These are phyloP conservation scores for Bubalus kerabau DNA, from an alignment of 2,113 vertebrate genomes.

Conservation along the genomic window DNA sequence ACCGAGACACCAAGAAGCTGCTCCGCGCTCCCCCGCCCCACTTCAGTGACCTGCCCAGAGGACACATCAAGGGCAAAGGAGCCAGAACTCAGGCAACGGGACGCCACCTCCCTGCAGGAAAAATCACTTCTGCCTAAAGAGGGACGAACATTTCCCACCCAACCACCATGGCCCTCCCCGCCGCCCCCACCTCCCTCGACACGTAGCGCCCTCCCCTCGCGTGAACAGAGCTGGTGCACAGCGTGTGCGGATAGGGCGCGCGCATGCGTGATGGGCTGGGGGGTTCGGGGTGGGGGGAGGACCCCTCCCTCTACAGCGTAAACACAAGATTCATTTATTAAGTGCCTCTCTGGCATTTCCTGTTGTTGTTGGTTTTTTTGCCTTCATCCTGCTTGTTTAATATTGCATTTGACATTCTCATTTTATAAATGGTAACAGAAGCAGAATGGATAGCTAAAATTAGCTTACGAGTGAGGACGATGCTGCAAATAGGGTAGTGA, in stretches of 20 bases:
- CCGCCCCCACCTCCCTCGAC: background rate
- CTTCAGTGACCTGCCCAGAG: background rate
- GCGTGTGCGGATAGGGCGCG: background rate
- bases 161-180: background rate
- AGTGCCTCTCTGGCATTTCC: constrained; percentile 80
- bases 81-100: background rate
- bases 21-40: accelerated
- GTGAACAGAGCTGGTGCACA: background rate
- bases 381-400: constrained; percentile 77
- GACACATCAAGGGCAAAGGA: background rate
- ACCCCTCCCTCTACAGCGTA: constrained; percentile 53
- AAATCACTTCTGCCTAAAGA: constrained; percentile 15
- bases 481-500: constrained; percentile 71
- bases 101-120: background rate
- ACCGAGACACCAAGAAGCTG: accelerated
- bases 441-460: constrained; percentile 82
- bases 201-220: background rate
- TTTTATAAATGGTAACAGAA: constrained; percentile 83
- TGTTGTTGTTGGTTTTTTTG: constrained; percentile 58
- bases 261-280: background rate
- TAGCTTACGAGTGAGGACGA: constrained; percentile 73
- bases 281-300: background rate
- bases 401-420: constrained; percentile 81
- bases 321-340: constrained; percentile 76
- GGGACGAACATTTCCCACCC: background rate